These are phyloP conservation scores for Tadarida brasiliensis DNA, from an alignment of 2,797 vertebrate genomes.

Conservation along the genomic window DNA sequence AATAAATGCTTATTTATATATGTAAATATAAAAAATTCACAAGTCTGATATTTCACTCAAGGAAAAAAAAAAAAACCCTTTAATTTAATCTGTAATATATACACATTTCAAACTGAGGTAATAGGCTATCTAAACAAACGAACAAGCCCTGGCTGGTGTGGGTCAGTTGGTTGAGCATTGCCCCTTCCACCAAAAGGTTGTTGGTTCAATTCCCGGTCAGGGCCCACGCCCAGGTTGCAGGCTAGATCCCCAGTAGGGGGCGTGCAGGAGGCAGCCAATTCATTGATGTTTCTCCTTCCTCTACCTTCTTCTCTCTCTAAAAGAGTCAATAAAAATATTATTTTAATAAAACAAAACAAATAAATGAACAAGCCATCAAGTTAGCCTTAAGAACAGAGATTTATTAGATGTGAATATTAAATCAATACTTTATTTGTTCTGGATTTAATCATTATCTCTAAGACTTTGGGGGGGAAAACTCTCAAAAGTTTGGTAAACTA, in stretches of 20 bases:
- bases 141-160: not conserved
- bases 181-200: not conserved
- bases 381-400: conserved; percentile 69
- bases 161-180: not conserved
- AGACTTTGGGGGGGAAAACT: not conserved
- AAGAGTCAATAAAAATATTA: not conserved
- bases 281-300: not conserved
- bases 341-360: not conserved
- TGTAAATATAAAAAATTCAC: not conserved
- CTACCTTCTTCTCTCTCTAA: not conserved
- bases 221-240: not conserved
- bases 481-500: conserved; percentile 41
- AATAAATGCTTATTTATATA: conserved; percentile 66
- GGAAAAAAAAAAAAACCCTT: conserved; percentile 19
- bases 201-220: not conserved
- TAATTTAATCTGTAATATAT: conserved; percentile 65
- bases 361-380: conserved; percentile 46
- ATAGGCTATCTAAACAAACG: conserved; percentile 65
- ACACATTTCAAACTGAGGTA: conserved; percentile 48
- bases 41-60: conserved; percentile 69
- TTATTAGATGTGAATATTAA: conserved; percentile 68
- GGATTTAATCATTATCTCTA: conserved; percentile 20
- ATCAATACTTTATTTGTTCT: conserved; percentile 51
- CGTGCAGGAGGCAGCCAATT: not conserved
- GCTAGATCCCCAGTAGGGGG: not conserved